These are phyloP conservation scores for Grallaria varia DNA, from an alignment of 2,113 vertebrate genomes.

Conservation along the genomic window DNA sequence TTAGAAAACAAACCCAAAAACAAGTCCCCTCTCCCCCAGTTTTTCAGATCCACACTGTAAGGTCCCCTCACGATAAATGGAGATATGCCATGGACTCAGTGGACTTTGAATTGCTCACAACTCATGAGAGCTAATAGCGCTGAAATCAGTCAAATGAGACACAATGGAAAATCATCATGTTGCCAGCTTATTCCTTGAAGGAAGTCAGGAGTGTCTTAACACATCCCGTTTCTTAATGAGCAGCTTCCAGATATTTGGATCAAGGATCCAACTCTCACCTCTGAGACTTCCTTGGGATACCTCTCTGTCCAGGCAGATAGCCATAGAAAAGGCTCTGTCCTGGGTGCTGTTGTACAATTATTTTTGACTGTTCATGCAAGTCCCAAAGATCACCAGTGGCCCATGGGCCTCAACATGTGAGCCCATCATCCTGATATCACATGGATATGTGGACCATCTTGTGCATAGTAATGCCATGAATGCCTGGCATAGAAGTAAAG, in stretches of 20 bases:
- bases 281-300: not conserved
- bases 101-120: not conserved
- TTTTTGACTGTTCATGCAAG: fast-evolving
- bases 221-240: not conserved
- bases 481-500: not conserved
- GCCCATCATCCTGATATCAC: not conserved
- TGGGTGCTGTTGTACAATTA: not conserved
- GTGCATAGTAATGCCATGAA: fast-evolving
- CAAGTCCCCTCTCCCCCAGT: not conserved
- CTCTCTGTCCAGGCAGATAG: not conserved
- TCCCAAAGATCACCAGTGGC: not conserved
- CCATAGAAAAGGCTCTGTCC: not conserved
- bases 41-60: not conserved
- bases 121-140: not conserved
- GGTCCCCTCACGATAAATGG: not conserved
- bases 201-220: not conserved
- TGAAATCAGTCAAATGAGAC: not conserved
- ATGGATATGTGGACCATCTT: not conserved
- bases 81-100: not conserved
- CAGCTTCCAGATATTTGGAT: not conserved
- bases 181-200: not conserved
- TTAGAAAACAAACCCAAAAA: not conserved
- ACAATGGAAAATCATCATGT: not conserved
- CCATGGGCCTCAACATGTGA: not conserved
- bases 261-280: not conserved